phyloP scores from a whole-genome alignment of 1,140 invertebrate genomes.

The Papilio machaon region DNA sequence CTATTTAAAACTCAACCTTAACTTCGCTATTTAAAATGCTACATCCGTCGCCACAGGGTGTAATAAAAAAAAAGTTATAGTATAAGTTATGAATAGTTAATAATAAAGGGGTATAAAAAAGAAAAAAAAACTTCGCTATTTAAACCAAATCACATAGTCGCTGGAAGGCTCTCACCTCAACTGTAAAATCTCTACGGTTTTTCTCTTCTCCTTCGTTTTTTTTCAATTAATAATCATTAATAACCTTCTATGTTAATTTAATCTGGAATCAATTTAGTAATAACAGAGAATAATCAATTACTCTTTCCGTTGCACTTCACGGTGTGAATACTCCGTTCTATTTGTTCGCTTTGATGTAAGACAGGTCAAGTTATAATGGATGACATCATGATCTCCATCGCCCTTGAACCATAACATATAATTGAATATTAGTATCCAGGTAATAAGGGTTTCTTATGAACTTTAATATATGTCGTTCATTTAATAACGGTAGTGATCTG shows the following conservation, averaged over 20 bases:
- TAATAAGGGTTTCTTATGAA: background rate
- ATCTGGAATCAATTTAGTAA: background rate
- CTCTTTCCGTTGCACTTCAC: background rate
- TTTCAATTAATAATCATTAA: background rate
- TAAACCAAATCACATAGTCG: no score
- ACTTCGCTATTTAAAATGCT: no score
- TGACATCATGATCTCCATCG: background rate
- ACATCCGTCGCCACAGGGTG: no score
- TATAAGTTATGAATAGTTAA: no score
- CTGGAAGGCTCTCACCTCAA: no score
- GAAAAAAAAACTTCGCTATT: no score
- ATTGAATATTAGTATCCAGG: background rate
- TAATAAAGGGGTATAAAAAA: no score
- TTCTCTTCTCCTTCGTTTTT: no score
- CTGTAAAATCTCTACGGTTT: no score
- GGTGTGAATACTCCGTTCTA: background rate
- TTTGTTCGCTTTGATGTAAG: background rate
- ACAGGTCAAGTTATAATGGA: conserved; percentile 9
- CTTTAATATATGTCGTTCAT: background rate
- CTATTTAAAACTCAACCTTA: no score
- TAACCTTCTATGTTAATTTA: no score
- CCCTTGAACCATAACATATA: background rate
- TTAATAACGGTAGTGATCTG: background rate
- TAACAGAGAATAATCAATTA: background rate
- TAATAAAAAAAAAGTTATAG: no score